Percentiles rank a stretch among this genome's conserved stretches.
These are phyloP conservation scores for Ichneumon xanthorius DNA, from an alignment of 2,888 invertebrate genomes.

Conservation along the genomic window DNA sequence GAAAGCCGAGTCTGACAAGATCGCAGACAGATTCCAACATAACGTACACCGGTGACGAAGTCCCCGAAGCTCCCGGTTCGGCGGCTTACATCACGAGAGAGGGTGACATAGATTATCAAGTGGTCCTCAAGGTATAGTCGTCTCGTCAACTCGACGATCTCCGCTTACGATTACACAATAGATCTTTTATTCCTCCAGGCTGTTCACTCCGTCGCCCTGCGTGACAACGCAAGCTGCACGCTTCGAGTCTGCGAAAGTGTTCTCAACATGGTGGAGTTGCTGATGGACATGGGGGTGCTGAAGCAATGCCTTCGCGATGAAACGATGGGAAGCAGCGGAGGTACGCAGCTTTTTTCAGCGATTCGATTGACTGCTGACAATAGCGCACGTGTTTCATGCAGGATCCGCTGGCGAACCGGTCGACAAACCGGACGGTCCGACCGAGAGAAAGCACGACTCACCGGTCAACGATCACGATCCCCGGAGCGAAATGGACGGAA, in stretches of 20 bases:
- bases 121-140: constrained; percentile 90
- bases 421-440: constrained; percentile 72
- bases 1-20: constrained; percentile 91
- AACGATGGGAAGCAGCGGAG: constrained; percentile 85
- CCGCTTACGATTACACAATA: not conserved
- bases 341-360: constrained; percentile 77
- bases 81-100: constrained; percentile 97
- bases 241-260: constrained; percentile 96
- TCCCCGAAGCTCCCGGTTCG: constrained; percentile 95
- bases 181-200: constrained; percentile 87
- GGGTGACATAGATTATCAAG: constrained; percentile 96
- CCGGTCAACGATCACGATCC: constrained; percentile 74
- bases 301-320: constrained; percentile 87
- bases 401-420: constrained; percentile 71
- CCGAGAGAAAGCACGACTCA: constrained; percentile 76
- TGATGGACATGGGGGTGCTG: constrained; percentile 95
- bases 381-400: constrained; percentile 18
- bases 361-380: not conserved
- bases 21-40: constrained; percentile 97
- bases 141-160: not conserved
- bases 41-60: constrained; percentile 93
- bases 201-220: constrained; percentile 93
- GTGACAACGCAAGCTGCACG: constrained; percentile 94
- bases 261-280: constrained; percentile 95
- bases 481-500: constrained; percentile 67